Evolutionary conservation across 2,113 vertebrate species (phyloP), one percentile per base, ranked within the genome.

Genomic region (Eptesicus fuscus): DNA sequence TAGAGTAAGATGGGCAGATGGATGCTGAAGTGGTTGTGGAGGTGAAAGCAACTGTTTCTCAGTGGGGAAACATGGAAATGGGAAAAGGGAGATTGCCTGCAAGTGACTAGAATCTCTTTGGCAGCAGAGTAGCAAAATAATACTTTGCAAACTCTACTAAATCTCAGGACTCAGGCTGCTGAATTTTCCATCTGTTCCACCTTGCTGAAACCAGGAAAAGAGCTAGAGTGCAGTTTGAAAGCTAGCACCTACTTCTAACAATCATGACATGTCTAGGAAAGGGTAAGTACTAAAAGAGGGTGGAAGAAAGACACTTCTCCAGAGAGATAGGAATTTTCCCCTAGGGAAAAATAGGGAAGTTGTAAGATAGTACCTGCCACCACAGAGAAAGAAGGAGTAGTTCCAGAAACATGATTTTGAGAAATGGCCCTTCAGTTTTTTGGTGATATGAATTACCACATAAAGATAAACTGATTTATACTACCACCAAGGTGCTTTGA

Each of bases 401-500:
- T 51, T 94, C 11, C 44, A 93, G 59, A 76, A 82, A 30, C 9
- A 51, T 61, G 22, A 42, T 91, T 90, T 70, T 67, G 77, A 69
- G 25, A 70, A 3, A 42, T 20, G 23, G 37, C 30, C 83, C 51
- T 86, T 59, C 2, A 69, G 8, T 90, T 89, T 83, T 20, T 30
- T 83, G 10, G 40, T 88, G 28, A 16, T 40, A 63, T 32, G 7
- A n/a, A n/a, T 79, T 35, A 37, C 61, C 13, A 61, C 18, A 13
- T 70, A 56, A 92, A 76, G 83, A 63, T 70, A 80, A 85, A 78
- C 63, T 51, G 32, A 71, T 65, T 93, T 83, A 80, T 67, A 44
- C 25, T 11, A 69, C 82, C 23, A 69, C 74, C 17, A 44, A 93
- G 67, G 82, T 92, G 63, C 74, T 86, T 95, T 86, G 83, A 89